Conservation (phyloP, 2,888 invertebrate species). For the Hipparchia semele region DNA sequence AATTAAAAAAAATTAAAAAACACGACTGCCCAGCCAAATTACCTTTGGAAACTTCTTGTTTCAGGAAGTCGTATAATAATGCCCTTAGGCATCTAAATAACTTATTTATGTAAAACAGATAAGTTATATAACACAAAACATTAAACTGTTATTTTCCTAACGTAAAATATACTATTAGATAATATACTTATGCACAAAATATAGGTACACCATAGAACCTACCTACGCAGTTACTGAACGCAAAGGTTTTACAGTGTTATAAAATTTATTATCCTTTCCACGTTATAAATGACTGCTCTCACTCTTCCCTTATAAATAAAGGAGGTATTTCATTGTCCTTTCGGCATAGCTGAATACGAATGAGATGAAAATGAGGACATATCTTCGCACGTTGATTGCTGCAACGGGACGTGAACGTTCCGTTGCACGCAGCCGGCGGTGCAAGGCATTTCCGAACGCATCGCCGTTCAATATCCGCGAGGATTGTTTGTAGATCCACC, state of each 20-base stretch:
- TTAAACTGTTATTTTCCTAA: too few species aligned
- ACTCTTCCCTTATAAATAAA: constrained; percentile 15
- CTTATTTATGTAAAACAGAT: too few species aligned
- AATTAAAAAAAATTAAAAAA: too few species aligned
- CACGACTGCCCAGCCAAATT: too few species aligned
- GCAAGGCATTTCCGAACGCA: constrained; percentile 79
- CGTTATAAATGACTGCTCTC: constrained; percentile 25
- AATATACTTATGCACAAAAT: not conserved
- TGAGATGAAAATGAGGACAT: constrained; percentile 65
- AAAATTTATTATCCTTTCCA: constrained; percentile 13
- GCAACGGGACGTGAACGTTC: constrained; percentile 67
- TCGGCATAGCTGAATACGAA: constrained; percentile 53
- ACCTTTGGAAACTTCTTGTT: too few species aligned
- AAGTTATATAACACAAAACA: too few species aligned
- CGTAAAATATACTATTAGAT: not conserved
- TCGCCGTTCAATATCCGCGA: constrained; percentile 80
- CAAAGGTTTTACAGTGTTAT: constrained; percentile 8
- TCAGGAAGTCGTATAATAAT: too few species aligned
- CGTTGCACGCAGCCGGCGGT: constrained; percentile 67
- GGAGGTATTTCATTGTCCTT: constrained; percentile 38
- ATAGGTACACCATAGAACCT: not conserved
- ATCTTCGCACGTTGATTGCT: constrained; percentile 69
- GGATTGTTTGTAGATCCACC: constrained; percentile 73
- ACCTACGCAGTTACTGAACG: not conserved
- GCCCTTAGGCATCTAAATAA: too few species aligned